phyloP scores from a whole-genome alignment of 1,140 invertebrate genomes.

The Euura lappo region DNA sequence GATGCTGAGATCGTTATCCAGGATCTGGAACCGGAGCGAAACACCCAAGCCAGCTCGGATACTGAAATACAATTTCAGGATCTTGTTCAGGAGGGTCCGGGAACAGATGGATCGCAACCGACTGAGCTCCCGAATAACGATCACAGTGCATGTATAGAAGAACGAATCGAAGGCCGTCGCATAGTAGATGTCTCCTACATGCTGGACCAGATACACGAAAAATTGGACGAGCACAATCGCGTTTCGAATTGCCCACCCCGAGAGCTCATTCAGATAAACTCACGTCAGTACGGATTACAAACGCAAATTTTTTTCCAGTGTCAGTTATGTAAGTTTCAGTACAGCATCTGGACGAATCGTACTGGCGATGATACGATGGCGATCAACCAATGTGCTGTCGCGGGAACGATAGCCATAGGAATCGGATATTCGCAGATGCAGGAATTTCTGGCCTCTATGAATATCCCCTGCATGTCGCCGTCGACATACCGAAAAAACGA shows the following conservation, averaged over 20 bases:
- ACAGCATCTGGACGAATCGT: constrained; percentile 28
- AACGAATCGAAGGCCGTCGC: neutral
- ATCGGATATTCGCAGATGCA: constrained; percentile 37
- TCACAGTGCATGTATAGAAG: too few species aligned
- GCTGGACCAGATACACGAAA: constrained; percentile 8
- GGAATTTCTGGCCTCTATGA: constrained; percentile 34
- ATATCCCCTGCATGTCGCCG: constrained; percentile 38
- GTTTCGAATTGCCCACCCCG: constrained; percentile 19
- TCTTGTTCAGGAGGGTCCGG: too few species aligned
- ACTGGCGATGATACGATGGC: constrained; percentile 23
- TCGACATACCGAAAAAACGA: constrained; percentile 31
- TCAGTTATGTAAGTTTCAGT: constrained; percentile 23
- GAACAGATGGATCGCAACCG: too few species aligned
- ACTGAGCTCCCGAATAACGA: too few species aligned
- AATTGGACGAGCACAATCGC: constrained; percentile 21
- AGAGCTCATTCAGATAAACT: constrained; percentile 19
- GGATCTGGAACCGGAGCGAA: too few species aligned
- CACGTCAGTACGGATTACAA: constrained; percentile 17
- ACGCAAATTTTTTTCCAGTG: constrained; percentile 30
- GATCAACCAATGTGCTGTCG: constrained; percentile 32
- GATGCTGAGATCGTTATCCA: too few species aligned
- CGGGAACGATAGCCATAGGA: constrained; percentile 34
- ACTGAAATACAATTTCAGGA: too few species aligned
- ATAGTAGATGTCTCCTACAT: constrained; percentile 13
- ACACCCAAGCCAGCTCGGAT: too few species aligned